Conservation (phyloP, 2,113 vertebrate genomes). For the Tringa solitaria region DNA sequence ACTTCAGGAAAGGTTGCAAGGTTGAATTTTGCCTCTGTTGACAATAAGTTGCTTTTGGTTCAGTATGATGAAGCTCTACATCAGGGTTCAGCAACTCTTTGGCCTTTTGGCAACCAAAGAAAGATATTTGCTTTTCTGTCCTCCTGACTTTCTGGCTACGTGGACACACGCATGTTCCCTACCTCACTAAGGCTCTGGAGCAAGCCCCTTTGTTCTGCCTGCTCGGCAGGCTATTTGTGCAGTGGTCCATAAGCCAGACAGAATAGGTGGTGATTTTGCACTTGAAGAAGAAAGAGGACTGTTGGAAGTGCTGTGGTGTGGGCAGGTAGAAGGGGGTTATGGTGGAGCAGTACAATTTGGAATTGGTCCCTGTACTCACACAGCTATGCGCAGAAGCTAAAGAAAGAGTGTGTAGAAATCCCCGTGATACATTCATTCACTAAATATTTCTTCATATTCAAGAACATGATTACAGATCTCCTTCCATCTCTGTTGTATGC, state of each 20-base stretch:
- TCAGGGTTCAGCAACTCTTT: not conserved
- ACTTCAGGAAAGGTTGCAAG: not conserved
- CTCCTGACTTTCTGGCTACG: not conserved
- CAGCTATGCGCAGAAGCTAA: not conserved
- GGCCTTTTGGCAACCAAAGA: not conserved
- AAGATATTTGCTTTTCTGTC: not conserved
- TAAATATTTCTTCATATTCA: not conserved
- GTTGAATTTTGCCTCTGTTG: not conserved
- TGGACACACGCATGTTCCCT: not conserved
- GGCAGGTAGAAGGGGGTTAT: not conserved
- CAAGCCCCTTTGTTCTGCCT: rapidly evolving
- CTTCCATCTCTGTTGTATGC: not conserved
- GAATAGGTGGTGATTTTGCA: not conserved
- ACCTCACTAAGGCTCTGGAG: not conserved
- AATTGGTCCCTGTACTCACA: not conserved
- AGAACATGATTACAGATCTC: not conserved
- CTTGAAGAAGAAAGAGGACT: not conserved
- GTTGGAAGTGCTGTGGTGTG: not conserved
- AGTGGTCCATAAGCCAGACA: not conserved
- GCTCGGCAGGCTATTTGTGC: not conserved
- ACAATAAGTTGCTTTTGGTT: not conserved
- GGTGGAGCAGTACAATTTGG: not conserved
- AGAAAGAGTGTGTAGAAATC: not conserved
- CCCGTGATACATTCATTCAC: not conserved
- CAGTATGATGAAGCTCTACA: not conserved